Base-by-base conservation (phyloP, 2,888 invertebrate species). In the Sarcophaga rosellei region DNA sequence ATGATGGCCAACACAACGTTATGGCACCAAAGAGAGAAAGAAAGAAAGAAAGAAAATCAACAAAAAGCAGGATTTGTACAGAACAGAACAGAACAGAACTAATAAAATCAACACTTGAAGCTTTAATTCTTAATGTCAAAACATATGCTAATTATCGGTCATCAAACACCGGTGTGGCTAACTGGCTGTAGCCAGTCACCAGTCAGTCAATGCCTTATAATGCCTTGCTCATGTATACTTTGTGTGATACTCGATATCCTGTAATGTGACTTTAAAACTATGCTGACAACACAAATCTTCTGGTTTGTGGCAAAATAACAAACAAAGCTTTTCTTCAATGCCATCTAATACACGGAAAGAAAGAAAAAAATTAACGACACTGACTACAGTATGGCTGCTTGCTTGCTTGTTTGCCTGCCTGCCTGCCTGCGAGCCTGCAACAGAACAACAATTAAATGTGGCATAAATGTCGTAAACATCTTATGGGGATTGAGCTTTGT, bases 121-220 rank as follows among this genome's bases (percentile, higher is more conserved):
- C 62, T 78, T 84, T 84, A 84, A 81, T 70, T 81, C 81, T 84
- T 74, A 66, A 86, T 75, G 84, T 81, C 86, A 84, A 81, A 84
- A 86, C 86, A 84, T 62, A 86, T 86, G 84, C 86, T 86, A 86
- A 86, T 86, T 86, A 86, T 84, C 84, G 84, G 81, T 68, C 86
- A 84, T 86, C 84, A 86, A 82, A 82, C 78, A 53, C 25, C 63
- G 17, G 21, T 63, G 23, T 57, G 61, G 3, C 20, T 20, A 15
- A 47, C 45, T 45, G 63, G 15, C 25, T 69, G 53, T 47, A 57
- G 23, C 61, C 12, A 45, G 11, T 11, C 53, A 53, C 17, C 53
- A 53, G 20, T 17, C 6, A 53, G 25, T 47, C 23, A 21, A 45
- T 70, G 61, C 47, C 45, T 66, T 79, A 79, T 63, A 10, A 76